Evolutionary conservation across 2,797 vertebrate genomes (phyloP), one percentile per base, ranked within the genome.

Genomic region (Gastrophryne carolinensis): DNA sequence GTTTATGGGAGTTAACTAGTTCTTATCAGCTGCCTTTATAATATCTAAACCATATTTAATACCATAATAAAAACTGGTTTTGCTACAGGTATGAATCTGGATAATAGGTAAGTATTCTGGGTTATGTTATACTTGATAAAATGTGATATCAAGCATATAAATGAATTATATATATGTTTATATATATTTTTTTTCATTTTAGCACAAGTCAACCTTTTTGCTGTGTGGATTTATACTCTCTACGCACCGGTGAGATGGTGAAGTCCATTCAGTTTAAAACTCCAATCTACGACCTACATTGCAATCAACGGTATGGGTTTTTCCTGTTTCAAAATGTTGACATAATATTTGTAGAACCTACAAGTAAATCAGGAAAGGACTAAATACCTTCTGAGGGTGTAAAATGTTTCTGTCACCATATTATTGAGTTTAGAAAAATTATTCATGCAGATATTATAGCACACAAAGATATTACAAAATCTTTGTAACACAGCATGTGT

Each of bases 191-290:
- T 2, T 35, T 70, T 74, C 29, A 0, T 85, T 87, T 47, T 82
- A 98, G 96, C 80, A 95, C 94, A 13, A 98, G 94, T 81, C 95
- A 94, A 1, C 95, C 96, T 0, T 99, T 96, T 82, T 98, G 96
- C 73, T 98, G 95, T 72, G 95, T 94, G 49, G 97, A 99, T 88
- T 90, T 99, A 5, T 96, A 98, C 80, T 99, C 98, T 53, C 85
- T 99, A 63, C 89, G 94, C 60, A 96, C 94, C 0, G 98, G 96
- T 8, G 98, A 99, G 83, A 98, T 98, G 94, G 96, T 97, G 73
- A 99, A 99, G 80, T 99, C 97, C 1, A 96, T 99, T 83, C 98
- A 99, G 84, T 99, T 99, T 88, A 99, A 99, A 88, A 99, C 98
- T 0, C 94, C 96, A 2, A 99, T 99, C 87, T 98, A 97, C 76